These are phyloP conservation scores for Zonitis immaculata DNA, from an alignment of 2,888 invertebrate genomes.

Conservation along the genomic window DNA sequence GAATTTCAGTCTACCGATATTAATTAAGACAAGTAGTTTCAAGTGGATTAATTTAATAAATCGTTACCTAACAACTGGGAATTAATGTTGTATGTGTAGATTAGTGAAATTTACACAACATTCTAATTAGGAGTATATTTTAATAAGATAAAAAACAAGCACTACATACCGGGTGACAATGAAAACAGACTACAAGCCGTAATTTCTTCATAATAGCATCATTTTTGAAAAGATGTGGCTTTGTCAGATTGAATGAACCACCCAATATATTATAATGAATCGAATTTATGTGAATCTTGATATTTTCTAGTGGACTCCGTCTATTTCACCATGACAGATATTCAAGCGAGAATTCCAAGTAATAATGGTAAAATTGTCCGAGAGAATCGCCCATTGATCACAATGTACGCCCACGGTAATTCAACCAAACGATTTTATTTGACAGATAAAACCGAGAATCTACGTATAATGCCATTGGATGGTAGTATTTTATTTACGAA, in stretches of 20 bases:
- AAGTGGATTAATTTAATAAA: not conserved
- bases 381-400: conserved; percentile 21
- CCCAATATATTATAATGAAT: not conserved
- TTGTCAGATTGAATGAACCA: too few species aligned
- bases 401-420: conserved; percentile 6
- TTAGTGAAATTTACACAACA: not conserved
- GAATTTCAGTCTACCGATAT: too few species aligned
- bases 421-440: not conserved
- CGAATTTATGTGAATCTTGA: not conserved
- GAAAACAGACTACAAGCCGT: too few species aligned
- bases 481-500: conserved; percentile 11
- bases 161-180: too few species aligned
- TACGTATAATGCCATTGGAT: not conserved
- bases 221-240: too few species aligned
- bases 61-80: not conserved
- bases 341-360: conserved; percentile 36
- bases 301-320: conserved; percentile 34
- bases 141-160: not conserved
- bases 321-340: conserved; percentile 40
- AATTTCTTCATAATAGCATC: too few species aligned
- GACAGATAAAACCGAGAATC: not conserved
- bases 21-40: too few species aligned
- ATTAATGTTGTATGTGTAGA: not conserved
- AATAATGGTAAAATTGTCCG: conserved; percentile 28
- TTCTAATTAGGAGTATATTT: not conserved